These are phyloP conservation scores for Tetanocera ferruginea DNA, from an alignment of 2,888 invertebrate genomes.

Conservation along the genomic window DNA sequence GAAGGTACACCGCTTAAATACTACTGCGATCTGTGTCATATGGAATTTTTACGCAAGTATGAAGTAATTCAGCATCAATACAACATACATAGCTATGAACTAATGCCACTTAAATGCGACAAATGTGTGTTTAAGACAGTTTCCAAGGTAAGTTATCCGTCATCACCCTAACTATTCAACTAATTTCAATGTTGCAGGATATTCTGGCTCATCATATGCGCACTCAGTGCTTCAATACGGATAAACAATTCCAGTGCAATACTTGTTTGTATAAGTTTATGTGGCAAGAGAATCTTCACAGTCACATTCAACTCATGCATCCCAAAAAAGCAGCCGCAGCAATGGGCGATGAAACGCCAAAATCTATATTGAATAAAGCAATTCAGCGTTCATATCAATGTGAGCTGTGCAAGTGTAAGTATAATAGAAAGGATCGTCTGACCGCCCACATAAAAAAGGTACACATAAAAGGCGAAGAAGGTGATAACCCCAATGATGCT, in stretches of 20 bases:
- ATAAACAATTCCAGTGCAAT: conserved; percentile 61
- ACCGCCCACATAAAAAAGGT: conserved; percentile 62
- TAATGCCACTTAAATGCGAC: conserved; percentile 71
- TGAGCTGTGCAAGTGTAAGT: conserved; percentile 61
- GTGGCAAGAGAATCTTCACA: conserved; percentile 65
- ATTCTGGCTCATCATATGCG: conserved; percentile 72
- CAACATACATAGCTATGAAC: conserved; percentile 68
- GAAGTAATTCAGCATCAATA: conserved; percentile 65
- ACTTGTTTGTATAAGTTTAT: conserved; percentile 65
- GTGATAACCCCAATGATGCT: conserved; percentile 36
- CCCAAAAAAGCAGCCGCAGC: not conserved
- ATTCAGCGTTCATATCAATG: conserved; percentile 59
- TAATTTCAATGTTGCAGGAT: conserved; percentile 61
- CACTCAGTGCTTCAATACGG: conserved; percentile 64
- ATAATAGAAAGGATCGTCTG: conserved; percentile 65
- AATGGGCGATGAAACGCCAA: not conserved
- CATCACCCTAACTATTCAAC: conserved; percentile 22
- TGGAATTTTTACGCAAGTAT: conserved; percentile 60
- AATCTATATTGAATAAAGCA: conserved; percentile 38
- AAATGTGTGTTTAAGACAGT: conserved; percentile 73
- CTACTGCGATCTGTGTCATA: conserved; percentile 60
- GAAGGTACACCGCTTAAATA: conserved; percentile 48
- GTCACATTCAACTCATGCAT: conserved; percentile 58
- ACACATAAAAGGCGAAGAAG: conserved; percentile 47
- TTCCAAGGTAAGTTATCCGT: conserved; percentile 63